Evolutionary conservation across 2,797 vertebrate genomes (phyloP).

Genomic region (Xiphorhynchus erythropygius): DNA sequence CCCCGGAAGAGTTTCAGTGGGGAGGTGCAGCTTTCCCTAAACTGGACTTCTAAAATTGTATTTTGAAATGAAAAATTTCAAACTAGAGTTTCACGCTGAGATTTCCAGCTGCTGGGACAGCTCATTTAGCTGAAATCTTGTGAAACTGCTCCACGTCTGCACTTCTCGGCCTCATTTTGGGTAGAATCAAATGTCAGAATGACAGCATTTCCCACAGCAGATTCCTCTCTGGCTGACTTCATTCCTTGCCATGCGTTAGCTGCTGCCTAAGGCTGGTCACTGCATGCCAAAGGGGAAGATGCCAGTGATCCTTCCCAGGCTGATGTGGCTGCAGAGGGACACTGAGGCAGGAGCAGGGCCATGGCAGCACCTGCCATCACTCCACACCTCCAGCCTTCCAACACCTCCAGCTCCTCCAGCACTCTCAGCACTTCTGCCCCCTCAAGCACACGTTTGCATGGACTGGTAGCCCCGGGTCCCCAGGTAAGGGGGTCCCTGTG

Average conservation of each 20-base stretch:
- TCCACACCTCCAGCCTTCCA: not conserved
- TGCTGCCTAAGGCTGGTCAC: not conserved
- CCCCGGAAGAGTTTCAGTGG: not conserved
- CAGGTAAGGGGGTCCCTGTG: not conserved
- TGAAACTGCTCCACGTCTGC: not conserved
- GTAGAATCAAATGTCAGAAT: not conserved
- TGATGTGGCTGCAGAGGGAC: not conserved
- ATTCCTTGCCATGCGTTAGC: not conserved
- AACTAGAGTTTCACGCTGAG: not conserved
- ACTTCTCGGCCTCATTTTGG: not conserved
- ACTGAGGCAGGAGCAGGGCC: not conserved
- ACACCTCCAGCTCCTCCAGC: fast-evolving
- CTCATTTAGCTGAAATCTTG: not conserved
- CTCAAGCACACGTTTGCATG: fast-evolving
- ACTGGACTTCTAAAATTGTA: not conserved
- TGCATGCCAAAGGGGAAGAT: fast-evolving
- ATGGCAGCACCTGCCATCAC: fast-evolving
- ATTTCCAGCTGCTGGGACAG: not conserved
- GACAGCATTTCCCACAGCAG: not conserved
- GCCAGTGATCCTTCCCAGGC: not conserved
- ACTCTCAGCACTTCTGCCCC: fast-evolving
- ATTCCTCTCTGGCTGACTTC: not conserved
- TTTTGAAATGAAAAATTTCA: not conserved
- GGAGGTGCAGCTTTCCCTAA: not conserved
- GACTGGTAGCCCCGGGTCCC: not conserved